Evolutionary conservation across 2,113 vertebrate genomes (phyloP).

Genomic region (Neotoma lepida): DNA sequence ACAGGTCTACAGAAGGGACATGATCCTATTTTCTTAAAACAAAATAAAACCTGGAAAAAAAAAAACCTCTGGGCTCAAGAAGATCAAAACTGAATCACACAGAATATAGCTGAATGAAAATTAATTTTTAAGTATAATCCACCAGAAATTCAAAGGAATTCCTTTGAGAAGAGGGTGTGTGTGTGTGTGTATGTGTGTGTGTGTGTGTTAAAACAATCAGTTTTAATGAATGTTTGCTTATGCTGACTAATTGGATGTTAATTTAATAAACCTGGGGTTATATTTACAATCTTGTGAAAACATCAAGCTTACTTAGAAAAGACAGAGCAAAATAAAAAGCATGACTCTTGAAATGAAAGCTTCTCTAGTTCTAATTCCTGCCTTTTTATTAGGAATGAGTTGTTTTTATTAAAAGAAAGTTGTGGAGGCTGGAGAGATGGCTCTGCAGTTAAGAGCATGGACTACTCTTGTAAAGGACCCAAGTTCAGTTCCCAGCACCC

Average conservation of each 20-base stretch:
- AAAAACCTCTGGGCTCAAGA: conserved; percentile 77
- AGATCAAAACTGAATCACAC: conserved; percentile 73
- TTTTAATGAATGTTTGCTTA: conserved; percentile 51
- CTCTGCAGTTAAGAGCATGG: too few relatives aligned
- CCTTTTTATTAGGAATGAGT: neutral
- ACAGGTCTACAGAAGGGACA: conserved; percentile 72
- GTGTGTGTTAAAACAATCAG: conserved; percentile 33
- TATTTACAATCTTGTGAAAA: conserved; percentile 11
- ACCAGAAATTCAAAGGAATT: conserved; percentile 76
- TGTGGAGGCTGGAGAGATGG: neutral
- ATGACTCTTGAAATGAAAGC: conserved; percentile 6
- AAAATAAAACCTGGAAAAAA: conserved; percentile 73
- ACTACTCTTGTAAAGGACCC: neutral
- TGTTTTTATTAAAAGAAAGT: neutral
- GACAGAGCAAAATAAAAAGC: neutral
- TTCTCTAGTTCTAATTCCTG: conserved; percentile 8
- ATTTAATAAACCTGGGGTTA: neutral
- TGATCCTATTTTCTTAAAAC: conserved; percentile 66
- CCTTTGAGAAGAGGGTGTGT: conserved; percentile 35
- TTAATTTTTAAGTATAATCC: conserved; percentile 76
- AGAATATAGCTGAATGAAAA: conserved; percentile 79
- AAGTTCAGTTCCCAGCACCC: neutral
- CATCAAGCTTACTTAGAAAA: neutral
- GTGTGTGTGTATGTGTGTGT: too few relatives aligned
- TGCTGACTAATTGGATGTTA: conserved; percentile 35